phyloP scores from a whole-genome alignment of 2,888 invertebrate species.

The Cheilosia vernalis region DNA sequence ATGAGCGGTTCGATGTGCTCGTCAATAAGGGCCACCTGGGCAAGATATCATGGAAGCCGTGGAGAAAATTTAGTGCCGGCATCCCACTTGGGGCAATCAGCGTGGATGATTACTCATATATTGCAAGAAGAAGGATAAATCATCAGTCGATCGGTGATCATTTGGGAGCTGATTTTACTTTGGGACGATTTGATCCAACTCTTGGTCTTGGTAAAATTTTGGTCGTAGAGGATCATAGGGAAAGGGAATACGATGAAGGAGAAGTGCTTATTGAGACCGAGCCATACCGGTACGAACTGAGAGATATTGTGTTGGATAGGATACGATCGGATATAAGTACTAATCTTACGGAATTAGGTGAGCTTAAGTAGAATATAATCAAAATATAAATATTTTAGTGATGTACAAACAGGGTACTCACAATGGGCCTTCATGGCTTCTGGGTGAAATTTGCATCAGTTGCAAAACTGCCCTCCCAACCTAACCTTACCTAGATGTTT shows the following conservation, averaged over 20 bases:
- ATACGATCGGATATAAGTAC: constrained; percentile 84
- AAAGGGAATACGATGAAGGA: constrained; percentile 86
- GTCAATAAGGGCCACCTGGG: constrained; percentile 91
- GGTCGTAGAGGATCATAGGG: constrained; percentile 87
- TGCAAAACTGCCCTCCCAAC: too few relatives aligned
- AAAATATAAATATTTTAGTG: not conserved
- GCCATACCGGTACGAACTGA: constrained; percentile 90
- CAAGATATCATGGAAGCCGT: constrained; percentile 89
- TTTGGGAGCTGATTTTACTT: constrained; percentile 82
- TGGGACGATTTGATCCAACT: constrained; percentile 89
- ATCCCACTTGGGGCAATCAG: constrained; percentile 87
- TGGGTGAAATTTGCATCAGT: too few relatives aligned
- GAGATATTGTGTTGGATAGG: constrained; percentile 86
- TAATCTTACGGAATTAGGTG: constrained; percentile 85
- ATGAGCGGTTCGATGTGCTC: constrained; percentile 88
- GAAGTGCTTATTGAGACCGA: constrained; percentile 92
- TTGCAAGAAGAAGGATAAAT: constrained; percentile 83
- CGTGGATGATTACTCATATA: constrained; percentile 84
- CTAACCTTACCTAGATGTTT: too few relatives aligned
- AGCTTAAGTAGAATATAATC: constrained; percentile 78
- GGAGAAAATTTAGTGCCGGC: constrained; percentile 87
- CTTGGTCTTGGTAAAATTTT: constrained; percentile 88
- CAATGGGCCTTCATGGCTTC: too few relatives aligned
- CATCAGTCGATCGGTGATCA: constrained; percentile 73
- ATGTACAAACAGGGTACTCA: too few relatives aligned